phyloP scores from a whole-genome alignment of 53 echinoderm and acorn worm species.

The Patiria pectinifera region DNA sequence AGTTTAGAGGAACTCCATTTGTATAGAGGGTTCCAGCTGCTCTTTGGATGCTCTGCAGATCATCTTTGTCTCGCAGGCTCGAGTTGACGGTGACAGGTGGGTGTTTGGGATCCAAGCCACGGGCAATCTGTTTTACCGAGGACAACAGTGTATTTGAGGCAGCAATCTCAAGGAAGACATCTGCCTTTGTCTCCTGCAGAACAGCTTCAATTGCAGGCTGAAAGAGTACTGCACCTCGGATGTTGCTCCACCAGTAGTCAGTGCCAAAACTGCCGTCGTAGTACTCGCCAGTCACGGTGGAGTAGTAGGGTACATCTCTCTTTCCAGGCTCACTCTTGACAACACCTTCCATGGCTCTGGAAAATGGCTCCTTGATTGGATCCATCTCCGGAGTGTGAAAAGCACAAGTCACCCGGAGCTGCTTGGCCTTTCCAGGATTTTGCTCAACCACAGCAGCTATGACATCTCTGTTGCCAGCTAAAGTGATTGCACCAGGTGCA shows the following conservation, averaged over 20 bases:
- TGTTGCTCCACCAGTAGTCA: conserved; percentile 97
- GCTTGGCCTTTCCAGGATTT: conserved; percentile 87
- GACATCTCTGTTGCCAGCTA: conserved; percentile 83
- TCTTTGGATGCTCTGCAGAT: conserved; percentile 71
- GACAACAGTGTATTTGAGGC: conserved; percentile 90
- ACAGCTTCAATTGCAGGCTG: conserved; percentile 85
- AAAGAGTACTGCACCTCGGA: conserved; percentile 88
- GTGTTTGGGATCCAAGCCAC: conserved; percentile 72
- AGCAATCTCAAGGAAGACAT: conserved; percentile 88
- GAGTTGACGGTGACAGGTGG: conserved; percentile 77
- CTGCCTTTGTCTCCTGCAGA: conserved; percentile 76
- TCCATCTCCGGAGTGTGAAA: conserved; percentile 99
- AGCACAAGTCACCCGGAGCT: conserved; percentile 88
- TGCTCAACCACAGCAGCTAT: conserved; percentile 80
- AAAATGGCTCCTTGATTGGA: conserved; percentile 89
- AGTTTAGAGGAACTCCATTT: conserved; percentile 75
- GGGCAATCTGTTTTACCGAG: conserved; percentile 83
- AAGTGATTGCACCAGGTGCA: conserved; percentile 88
- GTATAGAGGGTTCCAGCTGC: conserved; percentile 76
- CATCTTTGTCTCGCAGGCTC: conserved; percentile 82
- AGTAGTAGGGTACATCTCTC: conserved; percentile 81
- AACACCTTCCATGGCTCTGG: conserved; percentile 80
- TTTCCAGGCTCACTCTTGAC: conserved; percentile 75
- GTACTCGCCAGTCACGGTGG: conserved; percentile 85
- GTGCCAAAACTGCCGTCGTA: conserved; percentile 91